Evolutionary conservation across 2,113 vertebrate species (phyloP).

Genomic region (Hyperopisus bebe): DNA sequence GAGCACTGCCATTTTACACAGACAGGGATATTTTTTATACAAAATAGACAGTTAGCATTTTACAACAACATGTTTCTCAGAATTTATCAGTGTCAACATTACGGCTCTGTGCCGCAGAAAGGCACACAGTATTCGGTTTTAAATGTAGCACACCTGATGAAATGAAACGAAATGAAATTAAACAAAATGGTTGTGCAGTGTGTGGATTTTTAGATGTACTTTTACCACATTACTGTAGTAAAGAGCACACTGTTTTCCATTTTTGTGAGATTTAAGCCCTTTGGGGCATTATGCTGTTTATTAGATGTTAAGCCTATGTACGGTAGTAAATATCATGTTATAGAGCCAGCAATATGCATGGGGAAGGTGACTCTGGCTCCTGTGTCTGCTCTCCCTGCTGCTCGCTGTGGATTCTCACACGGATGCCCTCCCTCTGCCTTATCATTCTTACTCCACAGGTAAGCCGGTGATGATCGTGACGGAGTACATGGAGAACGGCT

Average conservation of each 20-base stretch:
- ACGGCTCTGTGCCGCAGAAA: neutral
- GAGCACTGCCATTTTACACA: slow-evolving; percentile 5
- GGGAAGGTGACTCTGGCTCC: neutral
- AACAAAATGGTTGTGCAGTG: neutral
- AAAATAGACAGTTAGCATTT: slow-evolving; percentile 4
- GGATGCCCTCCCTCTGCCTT: neutral
- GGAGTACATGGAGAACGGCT: slow-evolving; percentile 86
- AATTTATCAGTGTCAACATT: neutral
- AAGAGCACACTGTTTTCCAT: neutral
- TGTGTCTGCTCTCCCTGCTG: neutral
- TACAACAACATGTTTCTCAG: slow-evolving; percentile 4
- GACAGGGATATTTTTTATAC: slow-evolving; percentile 9
- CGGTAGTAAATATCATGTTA: neutral
- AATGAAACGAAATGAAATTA: neutral
- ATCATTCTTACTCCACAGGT: slow-evolving; percentile 54
- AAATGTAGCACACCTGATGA: neutral
- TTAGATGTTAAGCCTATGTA: neutral
- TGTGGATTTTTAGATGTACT: neutral
- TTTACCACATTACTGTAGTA: neutral
- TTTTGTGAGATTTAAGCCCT: neutral
- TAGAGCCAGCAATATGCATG: neutral
- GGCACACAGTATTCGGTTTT: neutral
- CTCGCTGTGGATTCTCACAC: neutral
- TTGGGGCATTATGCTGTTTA: neutral
- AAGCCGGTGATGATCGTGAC: slow-evolving; percentile 86